Evolutionary conservation across 2,888 invertebrate genomes (phyloP).

Genomic region (Drosophila barbarae): DNA sequence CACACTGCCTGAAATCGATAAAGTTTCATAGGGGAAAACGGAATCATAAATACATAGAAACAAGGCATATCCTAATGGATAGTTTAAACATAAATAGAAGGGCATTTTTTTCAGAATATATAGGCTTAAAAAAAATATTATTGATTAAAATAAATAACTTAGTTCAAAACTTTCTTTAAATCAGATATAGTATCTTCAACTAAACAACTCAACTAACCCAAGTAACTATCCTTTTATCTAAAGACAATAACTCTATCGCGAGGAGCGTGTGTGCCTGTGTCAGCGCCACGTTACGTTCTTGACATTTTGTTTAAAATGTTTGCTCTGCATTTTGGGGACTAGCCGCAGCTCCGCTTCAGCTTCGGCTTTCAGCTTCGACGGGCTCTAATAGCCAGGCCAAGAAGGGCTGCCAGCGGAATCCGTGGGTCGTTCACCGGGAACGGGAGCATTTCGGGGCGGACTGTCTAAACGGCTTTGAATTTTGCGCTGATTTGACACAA

Average conservation of each 20-base stretch:
- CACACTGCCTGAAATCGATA: slow-evolving; percentile 17
- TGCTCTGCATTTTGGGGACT: slow-evolving; percentile 53
- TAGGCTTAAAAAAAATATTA: no score
- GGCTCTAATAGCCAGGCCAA: slow-evolving; percentile 5
- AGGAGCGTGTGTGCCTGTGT: slow-evolving; percentile 22
- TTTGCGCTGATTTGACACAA: slow-evolving; percentile 71
- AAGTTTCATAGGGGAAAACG: not conserved
- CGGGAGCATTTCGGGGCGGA: not conserved
- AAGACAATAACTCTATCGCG: slow-evolving; percentile 23
- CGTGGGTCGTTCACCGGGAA: slow-evolving; percentile 30
- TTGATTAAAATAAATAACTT: no score
- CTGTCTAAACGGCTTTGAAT: slow-evolving; percentile 42
- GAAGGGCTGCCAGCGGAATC: slow-evolving; percentile 9
- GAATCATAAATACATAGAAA: slow-evolving; percentile 1
- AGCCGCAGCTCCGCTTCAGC: slow-evolving; percentile 10
- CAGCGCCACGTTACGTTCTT: slow-evolving; percentile 46
- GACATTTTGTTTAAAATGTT: slow-evolving; percentile 60
- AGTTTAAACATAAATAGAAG: not conserved
- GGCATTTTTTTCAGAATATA: no score
- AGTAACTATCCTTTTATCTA: not conserved
- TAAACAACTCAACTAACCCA: not conserved
- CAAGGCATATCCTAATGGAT: no score
- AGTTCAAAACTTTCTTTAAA: not conserved
- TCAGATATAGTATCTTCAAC: not conserved
- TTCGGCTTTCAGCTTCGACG: slow-evolving; percentile 1